Evolutionary conservation across 2,797 vertebrate species (phyloP), one percentile per base, ranked within the genome.

Genomic region (Psittacula echo): DNA sequence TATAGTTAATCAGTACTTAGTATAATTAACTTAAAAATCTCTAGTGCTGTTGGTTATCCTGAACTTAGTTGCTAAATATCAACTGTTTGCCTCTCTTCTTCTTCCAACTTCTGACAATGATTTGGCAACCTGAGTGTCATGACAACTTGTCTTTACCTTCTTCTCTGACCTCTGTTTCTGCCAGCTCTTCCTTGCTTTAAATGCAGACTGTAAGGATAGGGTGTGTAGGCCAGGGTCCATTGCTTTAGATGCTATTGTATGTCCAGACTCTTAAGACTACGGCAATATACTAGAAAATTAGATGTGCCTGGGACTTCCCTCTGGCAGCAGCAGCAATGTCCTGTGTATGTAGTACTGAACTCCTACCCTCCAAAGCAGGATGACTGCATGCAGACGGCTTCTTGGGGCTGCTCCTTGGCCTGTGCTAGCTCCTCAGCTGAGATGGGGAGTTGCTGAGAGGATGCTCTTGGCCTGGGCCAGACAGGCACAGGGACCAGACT

Each of bases 51-150:
- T 85, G 42, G 16, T 61, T 89, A 7, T 77, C 76, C 60, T 73
- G 26, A 62, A 62, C 42, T 79, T 77, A 66, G 21, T 27, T 48
- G 56, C 26, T 61, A 53, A 75, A 10, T 73, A 61, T n/a, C 73
- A 82, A 8, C 42, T 91, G 6, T 72, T 91, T 50, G 29, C 44
- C 23, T 84, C 47, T 85, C 53, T 76, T 87, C 50, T 74, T 80
- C 24, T 45, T 92, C 70, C 60, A 53, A 5, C 32, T 89, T 81
- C 70, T 79, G 82, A 60, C 45, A 84, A 51, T 6, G 32, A 54
- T 44, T 39, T 64, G 50, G 54, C 18, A 47, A 84, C 34, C n/a
- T 0, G 0, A 80, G 26, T 48, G 48, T 76, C 65, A 53, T 0
- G 2, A 65, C 27, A 50, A 23, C 7, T 12, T 75, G 37, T 66